Evolutionary conservation across 2,797 vertebrate species (phyloP).

Genomic region (Spinus olivaceus): DNA sequence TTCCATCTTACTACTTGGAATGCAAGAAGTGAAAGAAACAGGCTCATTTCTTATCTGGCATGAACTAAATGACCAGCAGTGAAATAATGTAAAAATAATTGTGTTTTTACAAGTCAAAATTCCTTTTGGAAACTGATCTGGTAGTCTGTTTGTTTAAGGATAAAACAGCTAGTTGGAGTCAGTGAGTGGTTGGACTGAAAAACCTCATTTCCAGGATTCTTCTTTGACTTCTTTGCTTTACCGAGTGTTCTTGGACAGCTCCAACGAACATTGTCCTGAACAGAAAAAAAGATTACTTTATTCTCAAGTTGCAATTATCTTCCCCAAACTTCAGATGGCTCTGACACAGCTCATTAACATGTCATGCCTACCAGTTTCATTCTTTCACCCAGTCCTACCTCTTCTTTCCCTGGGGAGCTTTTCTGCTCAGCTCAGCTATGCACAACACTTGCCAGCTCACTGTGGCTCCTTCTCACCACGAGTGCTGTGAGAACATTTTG

Average conservation of each 20-base stretch:
- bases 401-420: conserved; percentile 1
- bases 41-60: background rate
- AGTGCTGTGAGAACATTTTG: background rate
- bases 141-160: background rate
- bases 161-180: background rate
- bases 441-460: background rate
- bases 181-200: background rate
- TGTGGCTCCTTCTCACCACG: background rate
- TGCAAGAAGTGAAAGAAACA: background rate
- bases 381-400: background rate
- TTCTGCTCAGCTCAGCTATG: background rate
- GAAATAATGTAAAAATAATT: background rate
- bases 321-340: conserved; percentile 20
- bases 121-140: background rate
- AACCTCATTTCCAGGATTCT: background rate
- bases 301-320: background rate
- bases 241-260: background rate
- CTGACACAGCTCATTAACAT: conserved; percentile 34
- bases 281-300: background rate
- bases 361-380: background rate
- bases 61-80: background rate
- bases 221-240: background rate
- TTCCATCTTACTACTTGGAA: background rate
- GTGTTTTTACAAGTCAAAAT: background rate
- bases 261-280: background rate